Evolutionary conservation across 1,140 invertebrate species (phyloP).

Genomic region (Microplitis demolitor): DNA sequence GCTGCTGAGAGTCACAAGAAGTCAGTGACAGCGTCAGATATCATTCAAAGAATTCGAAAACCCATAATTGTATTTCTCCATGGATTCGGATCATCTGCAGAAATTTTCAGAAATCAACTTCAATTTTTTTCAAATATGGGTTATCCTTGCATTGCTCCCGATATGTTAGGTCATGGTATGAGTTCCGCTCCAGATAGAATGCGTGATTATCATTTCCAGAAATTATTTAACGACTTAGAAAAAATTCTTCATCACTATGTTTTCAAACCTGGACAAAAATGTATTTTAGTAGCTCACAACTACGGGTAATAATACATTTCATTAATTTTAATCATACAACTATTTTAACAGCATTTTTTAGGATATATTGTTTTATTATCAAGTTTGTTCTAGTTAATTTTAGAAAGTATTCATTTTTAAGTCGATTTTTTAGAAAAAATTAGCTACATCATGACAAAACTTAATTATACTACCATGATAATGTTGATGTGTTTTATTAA

Average conservation of each 20-base stretch:
- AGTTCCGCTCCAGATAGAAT: slow-evolving; percentile 67
- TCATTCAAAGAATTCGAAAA: slow-evolving; percentile 52
- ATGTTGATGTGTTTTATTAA: too few relatives aligned
- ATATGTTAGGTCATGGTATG: slow-evolving; percentile 75
- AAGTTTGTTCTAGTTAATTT: too few relatives aligned
- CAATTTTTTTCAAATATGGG: slow-evolving; percentile 67
- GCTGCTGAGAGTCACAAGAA: slow-evolving; percentile 32
- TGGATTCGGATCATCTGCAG: slow-evolving; percentile 74
- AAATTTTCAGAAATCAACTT: slow-evolving; percentile 70
- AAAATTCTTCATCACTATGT: slow-evolving; percentile 69
- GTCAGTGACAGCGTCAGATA: slow-evolving; percentile 33
- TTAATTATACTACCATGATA: too few relatives aligned
- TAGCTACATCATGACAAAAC: too few relatives aligned
- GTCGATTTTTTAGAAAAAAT: too few relatives aligned
- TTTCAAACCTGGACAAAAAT: slow-evolving; percentile 53
- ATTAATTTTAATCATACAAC: slow-evolving; percentile 8
- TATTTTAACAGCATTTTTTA: too few relatives aligned
- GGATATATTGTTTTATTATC: too few relatives aligned
- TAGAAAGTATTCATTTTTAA: too few relatives aligned
- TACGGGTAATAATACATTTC: slow-evolving; percentile 53
- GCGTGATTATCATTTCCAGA: slow-evolving; percentile 69
- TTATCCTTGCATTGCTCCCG: slow-evolving; percentile 73
- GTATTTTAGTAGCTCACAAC: slow-evolving; percentile 57
- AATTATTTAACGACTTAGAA: slow-evolving; percentile 68
- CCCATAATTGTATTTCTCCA: slow-evolving; percentile 74